phyloP scores from a whole-genome alignment of 2,113 vertebrate species.

The Oryctolagus cuniculus region DNA sequence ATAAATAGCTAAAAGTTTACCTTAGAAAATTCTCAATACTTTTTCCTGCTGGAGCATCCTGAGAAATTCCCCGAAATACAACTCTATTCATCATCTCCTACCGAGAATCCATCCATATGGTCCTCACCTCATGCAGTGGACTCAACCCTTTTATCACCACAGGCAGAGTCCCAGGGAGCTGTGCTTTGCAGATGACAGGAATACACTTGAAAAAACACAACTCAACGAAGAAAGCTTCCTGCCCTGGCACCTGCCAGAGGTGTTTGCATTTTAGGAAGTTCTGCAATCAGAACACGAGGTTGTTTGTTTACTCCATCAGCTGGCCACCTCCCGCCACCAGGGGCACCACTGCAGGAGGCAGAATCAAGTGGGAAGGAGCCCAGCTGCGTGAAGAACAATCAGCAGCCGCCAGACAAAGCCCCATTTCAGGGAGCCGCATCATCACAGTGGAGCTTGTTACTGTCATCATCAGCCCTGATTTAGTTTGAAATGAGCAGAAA shows the following conservation, averaged over 20 bases:
- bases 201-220: constrained; percentile 54
- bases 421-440: constrained; percentile 35
- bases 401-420: constrained; percentile 77
- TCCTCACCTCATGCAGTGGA: neutral
- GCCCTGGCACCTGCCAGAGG: constrained; percentile 29
- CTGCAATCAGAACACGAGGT: constrained; percentile 64
- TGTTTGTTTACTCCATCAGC: constrained; percentile 73
- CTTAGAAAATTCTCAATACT: neutral
- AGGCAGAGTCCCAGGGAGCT: constrained; percentile 36
- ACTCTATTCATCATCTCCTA: neutral
- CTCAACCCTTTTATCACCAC: constrained; percentile 73
- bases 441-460: constrained; percentile 47
- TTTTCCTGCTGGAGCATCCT: constrained; percentile 5
- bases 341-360: constrained; percentile 43
- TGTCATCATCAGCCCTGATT: constrained; percentile 64
- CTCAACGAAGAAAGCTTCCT: constrained; percentile 41
- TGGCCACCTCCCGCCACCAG: constrained; percentile 40
- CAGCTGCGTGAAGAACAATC: constrained; percentile 81
- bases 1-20: neutral
- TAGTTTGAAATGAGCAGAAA: constrained; percentile 52
- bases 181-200: constrained; percentile 46
- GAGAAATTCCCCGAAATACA: constrained; percentile 60
- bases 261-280: constrained; percentile 65
- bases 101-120: constrained; percentile 64
- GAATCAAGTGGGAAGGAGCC: constrained; percentile 73